These are phyloP conservation scores for Fulmarus glacialis DNA, from an alignment of 2,113 vertebrate genomes.

Conservation along the genomic window DNA sequence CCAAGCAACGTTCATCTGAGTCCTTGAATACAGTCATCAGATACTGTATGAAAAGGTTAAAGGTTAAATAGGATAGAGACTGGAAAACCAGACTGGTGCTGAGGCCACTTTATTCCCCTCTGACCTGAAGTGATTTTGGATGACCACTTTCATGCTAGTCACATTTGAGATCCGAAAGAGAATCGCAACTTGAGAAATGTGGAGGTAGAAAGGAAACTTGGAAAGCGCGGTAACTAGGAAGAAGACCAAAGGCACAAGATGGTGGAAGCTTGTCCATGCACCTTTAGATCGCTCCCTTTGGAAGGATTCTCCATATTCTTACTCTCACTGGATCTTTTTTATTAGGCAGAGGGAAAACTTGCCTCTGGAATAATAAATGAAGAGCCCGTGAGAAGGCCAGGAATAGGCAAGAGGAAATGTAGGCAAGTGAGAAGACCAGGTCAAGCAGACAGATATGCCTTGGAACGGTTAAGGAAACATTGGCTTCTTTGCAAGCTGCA, in stretches of 20 bases:
- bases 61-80: not conserved
- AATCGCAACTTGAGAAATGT: not conserved
- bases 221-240: not conserved
- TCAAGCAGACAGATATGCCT: not conserved
- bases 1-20: not conserved
- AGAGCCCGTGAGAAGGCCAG: not conserved
- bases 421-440: not conserved
- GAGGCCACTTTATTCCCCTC: not conserved
- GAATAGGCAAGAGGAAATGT: not conserved
- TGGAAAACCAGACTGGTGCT: not conserved
- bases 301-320: not conserved
- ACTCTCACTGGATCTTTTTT: not conserved
- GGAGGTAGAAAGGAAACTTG: not conserved
- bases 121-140: not conserved
- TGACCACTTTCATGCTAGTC: not conserved
- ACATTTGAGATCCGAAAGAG: not conserved
- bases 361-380: not conserved
- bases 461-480: slow-evolving; percentile 19
- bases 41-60: slow-evolving; percentile 17
- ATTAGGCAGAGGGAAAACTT: not conserved
- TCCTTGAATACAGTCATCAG: not conserved
- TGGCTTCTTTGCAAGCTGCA: not conserved
- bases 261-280: not conserved
- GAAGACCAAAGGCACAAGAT: not conserved
- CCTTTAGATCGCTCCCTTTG: not conserved